Base-by-base conservation (phyloP, 2,113 vertebrate species). In the Oryzias curvinotus region DNA sequence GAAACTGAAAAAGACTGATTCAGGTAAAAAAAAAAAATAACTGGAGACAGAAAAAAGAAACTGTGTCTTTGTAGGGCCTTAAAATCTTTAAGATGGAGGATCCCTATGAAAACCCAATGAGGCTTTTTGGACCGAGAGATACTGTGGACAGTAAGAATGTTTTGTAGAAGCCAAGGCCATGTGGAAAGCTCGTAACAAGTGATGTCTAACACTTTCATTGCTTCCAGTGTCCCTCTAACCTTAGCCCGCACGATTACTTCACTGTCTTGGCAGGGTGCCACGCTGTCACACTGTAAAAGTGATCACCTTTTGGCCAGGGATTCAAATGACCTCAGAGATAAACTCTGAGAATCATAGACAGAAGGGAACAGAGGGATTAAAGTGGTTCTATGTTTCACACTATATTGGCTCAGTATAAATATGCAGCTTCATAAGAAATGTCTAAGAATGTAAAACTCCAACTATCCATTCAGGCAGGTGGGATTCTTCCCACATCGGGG, bases 21-120 rank as follows among this genome's bases (percentile, higher is more conserved):
- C 5, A n/a, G n/a, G 45, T 7, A 19, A 19, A 48, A 48, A 48
- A 18, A 48, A 19, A 47, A 47, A 17, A 53, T 46, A 23, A 58
- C 59, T 80, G 66, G 54, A 61, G 19, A 52, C 43, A 42, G 85
- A 92, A 87, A 81, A 74, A 89, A 91, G 86, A 92, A 92, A 92
- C 91, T 25, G 58, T 71, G 75, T 48, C 82, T 74, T 83, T 79
- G 73, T 44, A 63, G 57, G 74, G 72, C 73, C 65, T 71, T 56
- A 42, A 63, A 89, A 89, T 73, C 77, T 92, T 90, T 94, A 93
- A 93, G 95, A 94, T 91, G 93, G 90, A 91, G 93, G 94, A 93
- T 84, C 91, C 78, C 92, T 92, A 94, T 93, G 92, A 95, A 95
- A 95, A 93, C 91, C 92, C 81, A 89, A 90, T 90, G 93, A 93